phyloP scores from a whole-genome alignment of 1,140 invertebrate genomes.

The Nasonia longicornis region DNA sequence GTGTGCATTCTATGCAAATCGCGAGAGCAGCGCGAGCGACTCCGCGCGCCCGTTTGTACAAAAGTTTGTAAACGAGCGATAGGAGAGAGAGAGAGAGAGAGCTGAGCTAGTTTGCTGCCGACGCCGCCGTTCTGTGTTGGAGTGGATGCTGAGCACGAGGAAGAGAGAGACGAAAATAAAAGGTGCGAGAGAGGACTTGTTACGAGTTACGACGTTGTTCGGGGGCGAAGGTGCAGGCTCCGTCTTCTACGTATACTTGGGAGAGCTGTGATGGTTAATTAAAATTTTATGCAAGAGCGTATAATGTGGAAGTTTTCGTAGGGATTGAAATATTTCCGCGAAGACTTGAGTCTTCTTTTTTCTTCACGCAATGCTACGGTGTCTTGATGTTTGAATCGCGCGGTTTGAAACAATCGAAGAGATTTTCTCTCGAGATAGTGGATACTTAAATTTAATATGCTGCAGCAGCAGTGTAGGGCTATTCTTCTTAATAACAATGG shows the following conservation, averaged over 20 bases:
- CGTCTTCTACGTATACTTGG: background rate
- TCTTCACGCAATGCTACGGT: background rate
- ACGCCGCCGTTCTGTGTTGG: too few species aligned
- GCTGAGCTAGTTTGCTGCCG: background rate
- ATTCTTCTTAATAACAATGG: conserved; percentile 2
- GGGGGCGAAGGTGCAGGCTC: background rate
- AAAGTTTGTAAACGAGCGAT: conserved; percentile 41
- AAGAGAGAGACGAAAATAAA: background rate
- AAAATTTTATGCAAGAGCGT: background rate
- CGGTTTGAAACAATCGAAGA: background rate
- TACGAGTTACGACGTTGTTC: conserved; percentile 1
- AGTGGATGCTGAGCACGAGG: conserved; percentile 3
- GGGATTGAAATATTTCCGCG: too few species aligned
- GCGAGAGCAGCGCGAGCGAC: conserved; percentile 21
- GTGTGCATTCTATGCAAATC: conserved; percentile 38
- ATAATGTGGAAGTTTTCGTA: too few species aligned
- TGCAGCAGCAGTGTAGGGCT: background rate
- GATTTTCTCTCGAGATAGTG: background rate
- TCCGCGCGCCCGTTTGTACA: conserved; percentile 21
- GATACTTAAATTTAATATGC: background rate
- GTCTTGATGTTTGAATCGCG: background rate
- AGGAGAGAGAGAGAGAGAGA: background rate
- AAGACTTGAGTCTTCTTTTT: background rate
- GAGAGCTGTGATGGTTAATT: background rate
- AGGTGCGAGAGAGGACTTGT: background rate